Percentiles rank a stretch among this genome's conserved stretches.
These are phyloP conservation scores for Oxygymnocypris stewartii DNA, from an alignment of 2,113 vertebrate genomes.

Conservation along the genomic window DNA sequence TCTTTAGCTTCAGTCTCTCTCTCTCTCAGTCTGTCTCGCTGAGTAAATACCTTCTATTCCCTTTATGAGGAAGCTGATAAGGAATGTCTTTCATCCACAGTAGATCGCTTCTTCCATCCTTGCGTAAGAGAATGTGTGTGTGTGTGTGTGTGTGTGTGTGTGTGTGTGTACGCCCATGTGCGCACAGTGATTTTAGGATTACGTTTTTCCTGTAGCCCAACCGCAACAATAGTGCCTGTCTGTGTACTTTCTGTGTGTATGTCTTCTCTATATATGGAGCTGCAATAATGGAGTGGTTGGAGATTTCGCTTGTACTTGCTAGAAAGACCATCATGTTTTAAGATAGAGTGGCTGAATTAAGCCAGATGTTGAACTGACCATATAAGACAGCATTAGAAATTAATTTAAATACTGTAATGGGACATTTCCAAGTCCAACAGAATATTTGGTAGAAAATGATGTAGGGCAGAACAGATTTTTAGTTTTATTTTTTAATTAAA, in stretches of 20 bases:
- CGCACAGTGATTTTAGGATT: conserved; percentile 34
- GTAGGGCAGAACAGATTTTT: background rate
- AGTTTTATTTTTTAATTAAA: background rate
- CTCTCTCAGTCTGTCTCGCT: conserved; percentile 45
- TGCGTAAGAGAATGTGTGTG: conserved; percentile 44
- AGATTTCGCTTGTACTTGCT: background rate
- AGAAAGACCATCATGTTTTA: background rate
- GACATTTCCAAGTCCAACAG: background rate
- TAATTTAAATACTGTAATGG: background rate
- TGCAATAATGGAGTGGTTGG: background rate
- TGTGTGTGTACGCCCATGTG: conserved; percentile 13
- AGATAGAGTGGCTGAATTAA: background rate
- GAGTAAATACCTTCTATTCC: conserved; percentile 74
- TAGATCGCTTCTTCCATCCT: conserved; percentile 53
- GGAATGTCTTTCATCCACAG: conserved; percentile 72
- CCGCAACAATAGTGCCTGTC: conserved; percentile 15
- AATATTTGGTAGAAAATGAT: background rate
- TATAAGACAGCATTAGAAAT: background rate
- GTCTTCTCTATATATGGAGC: conserved; percentile 1
- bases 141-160: too few relatives aligned
- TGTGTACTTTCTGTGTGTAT: conserved; percentile 10
- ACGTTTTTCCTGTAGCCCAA: background rate
- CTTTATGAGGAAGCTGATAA: conserved; percentile 73
- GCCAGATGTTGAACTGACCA: background rate
- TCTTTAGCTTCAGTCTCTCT: conserved; percentile 43